phyloP scores from a whole-genome alignment of 2,888 invertebrate species.

The Theretra japonica region DNA sequence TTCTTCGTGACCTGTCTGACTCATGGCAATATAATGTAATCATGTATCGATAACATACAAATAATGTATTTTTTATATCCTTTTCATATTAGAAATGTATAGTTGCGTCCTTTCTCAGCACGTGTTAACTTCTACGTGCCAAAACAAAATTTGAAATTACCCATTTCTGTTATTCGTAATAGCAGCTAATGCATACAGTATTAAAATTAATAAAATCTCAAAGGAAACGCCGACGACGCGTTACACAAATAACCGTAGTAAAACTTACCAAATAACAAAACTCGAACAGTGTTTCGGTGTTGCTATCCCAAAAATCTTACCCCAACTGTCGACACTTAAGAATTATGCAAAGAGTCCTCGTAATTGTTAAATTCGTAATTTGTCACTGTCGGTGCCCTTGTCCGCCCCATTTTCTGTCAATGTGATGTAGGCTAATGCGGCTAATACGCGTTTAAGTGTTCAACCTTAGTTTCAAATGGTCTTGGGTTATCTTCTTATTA shows the following conservation, averaged over 20 bases:
- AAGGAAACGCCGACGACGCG: too few species aligned
- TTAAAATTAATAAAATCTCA: too few species aligned
- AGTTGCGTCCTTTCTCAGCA: too few species aligned
- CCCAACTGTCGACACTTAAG: not conserved
- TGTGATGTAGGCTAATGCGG: not conserved
- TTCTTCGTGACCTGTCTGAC: too few species aligned
- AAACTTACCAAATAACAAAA: not conserved
- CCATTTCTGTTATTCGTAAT: too few species aligned
- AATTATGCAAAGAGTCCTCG: constrained; percentile 4
- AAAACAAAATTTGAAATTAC: too few species aligned
- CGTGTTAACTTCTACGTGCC: too few species aligned
- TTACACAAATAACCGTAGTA: not conserved
- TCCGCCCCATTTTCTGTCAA: not conserved
- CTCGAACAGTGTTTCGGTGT: not conserved
- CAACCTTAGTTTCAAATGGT: not conserved
- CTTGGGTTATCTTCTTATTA: not conserved
- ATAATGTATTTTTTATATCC: too few species aligned
- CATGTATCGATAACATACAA: too few species aligned
- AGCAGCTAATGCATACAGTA: too few species aligned
- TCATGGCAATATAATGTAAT: too few species aligned
- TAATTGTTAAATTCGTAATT: constrained; percentile 19
- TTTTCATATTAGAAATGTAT: too few species aligned
- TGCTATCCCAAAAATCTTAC: not conserved
- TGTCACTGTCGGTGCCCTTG: constrained; percentile 9
- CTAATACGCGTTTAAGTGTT: not conserved